phyloP scores from a whole-genome alignment of 2,113 vertebrate genomes.

The Carollia perspicillata region DNA sequence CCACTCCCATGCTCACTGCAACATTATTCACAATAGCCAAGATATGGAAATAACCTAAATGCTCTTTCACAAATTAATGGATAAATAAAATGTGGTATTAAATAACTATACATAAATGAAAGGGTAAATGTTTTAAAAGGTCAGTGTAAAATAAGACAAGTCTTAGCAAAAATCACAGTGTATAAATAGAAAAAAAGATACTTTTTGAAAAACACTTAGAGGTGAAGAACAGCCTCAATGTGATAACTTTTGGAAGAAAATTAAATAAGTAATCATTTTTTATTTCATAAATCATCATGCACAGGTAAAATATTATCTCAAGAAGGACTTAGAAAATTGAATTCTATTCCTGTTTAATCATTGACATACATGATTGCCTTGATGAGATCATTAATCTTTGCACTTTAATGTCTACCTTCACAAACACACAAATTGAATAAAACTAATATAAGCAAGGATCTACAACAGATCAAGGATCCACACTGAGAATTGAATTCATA shows the following conservation, averaged over 20 bases:
- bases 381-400: not conserved
- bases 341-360: slow-evolving; percentile 13
- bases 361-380: not conserved
- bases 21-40: not conserved
- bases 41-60: not conserved
- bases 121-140: not conserved
- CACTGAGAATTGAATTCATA: not conserved
- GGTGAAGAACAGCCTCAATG: not conserved
- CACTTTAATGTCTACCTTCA: not conserved
- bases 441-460: not conserved
- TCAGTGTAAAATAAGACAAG: not conserved
- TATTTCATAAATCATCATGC: not conserved
- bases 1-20: not conserved
- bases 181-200: not conserved
- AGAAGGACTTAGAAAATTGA: not conserved
- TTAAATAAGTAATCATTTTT: not conserved
- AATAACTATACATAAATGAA: not conserved
- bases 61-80: not conserved
- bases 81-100: not conserved
- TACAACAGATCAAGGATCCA: not conserved
- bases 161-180: not conserved
- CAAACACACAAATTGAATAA: not conserved
- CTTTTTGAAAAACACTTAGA: not conserved
- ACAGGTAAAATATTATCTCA: not conserved
- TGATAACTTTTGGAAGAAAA: not conserved